A percentile compares a stretch with the other conserved stretches of the same genome.
These are phyloP conservation scores for Amphiprion clarkii DNA, from an alignment of 2,797 vertebrate genomes.

Conservation along the genomic window DNA sequence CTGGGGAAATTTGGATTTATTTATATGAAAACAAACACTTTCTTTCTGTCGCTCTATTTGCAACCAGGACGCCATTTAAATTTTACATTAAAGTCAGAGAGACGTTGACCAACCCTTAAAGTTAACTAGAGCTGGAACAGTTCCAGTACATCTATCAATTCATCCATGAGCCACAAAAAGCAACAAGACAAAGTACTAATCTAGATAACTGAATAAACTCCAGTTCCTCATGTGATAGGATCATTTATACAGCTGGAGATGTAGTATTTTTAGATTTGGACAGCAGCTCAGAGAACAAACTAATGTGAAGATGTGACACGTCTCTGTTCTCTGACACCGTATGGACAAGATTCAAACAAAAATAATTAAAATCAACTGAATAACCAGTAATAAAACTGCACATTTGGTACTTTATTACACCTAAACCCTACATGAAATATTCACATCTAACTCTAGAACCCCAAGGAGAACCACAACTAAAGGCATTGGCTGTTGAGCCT, in stretches of 20 bases:
- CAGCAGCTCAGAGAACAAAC: not conserved
- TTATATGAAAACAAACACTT: conserved; percentile 20
- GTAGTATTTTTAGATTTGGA: not conserved
- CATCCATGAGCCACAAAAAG: not conserved
- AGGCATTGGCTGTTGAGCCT: no score
- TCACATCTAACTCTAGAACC: not conserved
- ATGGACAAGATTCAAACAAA: no score
- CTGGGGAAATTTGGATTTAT: conserved; percentile 25
- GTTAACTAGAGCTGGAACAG: not conserved
- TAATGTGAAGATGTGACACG: not conserved
- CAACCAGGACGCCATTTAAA: not conserved
- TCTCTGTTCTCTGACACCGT: no score
- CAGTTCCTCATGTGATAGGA: not conserved
- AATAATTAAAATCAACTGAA: no score
- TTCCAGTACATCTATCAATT: not conserved
- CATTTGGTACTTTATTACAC: no score
- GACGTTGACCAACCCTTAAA: not conserved
- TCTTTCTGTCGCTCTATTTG: conserved; percentile 1
- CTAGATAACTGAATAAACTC: not conserved
- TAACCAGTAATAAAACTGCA: no score
- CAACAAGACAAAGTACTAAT: not conserved
- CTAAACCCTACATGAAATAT: not conserved
- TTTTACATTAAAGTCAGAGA: conserved; percentile 2
- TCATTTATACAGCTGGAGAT: not conserved
- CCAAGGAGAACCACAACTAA: not conserved